Conservation (phyloP, 2,797 vertebrate genomes). For the Tiaroga cobitis region DNA sequence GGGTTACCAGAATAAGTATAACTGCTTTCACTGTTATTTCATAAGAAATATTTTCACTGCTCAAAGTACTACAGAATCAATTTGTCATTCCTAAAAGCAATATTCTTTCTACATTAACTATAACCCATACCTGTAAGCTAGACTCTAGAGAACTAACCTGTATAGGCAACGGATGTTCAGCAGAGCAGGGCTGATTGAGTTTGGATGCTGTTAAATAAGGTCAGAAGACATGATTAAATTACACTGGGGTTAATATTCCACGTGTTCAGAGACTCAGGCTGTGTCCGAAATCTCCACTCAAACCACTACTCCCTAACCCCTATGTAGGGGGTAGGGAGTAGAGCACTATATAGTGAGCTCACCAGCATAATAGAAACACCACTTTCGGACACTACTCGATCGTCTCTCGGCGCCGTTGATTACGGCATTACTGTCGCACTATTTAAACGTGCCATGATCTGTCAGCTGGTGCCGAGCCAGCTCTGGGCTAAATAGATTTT, state of each 20-base stretch:
- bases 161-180: not conserved
- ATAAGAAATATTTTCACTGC: not conserved
- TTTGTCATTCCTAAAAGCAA: not conserved
- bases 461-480: too few species aligned
- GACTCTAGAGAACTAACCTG: not conserved
- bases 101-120: not conserved
- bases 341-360: too few species aligned
- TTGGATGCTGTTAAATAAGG: conserved; percentile 10
- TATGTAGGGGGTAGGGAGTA: too few species aligned
- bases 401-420: too few species aligned
- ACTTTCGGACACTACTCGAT: too few species aligned
- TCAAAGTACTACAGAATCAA: not conserved
- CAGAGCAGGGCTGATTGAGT: conserved; percentile 32
- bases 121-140: not conserved
- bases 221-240: conserved; percentile 28
- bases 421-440: too few species aligned
- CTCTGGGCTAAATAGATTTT: too few species aligned
- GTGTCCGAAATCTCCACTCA: too few species aligned
- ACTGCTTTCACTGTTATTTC: not conserved
- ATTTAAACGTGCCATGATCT: too few species aligned
- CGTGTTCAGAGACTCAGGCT: conserved; percentile 35
- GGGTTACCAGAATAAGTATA: not conserved
- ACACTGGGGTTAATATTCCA: conserved; percentile 15
- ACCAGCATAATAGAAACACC: too few species aligned
- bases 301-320: too few species aligned